Evolutionary conservation across 2,888 invertebrate species (phyloP), one percentile per base, ranked within the genome.

Genomic region (Coleophora deauratella): DNA sequence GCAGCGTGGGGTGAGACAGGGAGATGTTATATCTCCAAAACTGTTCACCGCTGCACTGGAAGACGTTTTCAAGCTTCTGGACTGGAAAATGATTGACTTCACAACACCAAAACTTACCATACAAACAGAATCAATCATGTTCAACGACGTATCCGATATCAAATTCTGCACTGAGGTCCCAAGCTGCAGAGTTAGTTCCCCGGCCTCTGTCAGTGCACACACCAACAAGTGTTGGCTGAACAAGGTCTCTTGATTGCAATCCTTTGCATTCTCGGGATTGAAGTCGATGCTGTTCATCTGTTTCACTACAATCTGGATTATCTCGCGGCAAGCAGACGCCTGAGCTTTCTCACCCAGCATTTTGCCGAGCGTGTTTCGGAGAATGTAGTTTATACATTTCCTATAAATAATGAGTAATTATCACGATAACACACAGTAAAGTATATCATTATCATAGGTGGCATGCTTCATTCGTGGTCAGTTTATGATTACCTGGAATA

Each of bases 281-380:
- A 95, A 95, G 73, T 96, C 96, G 50, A 97, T 96, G 4, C 94
- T 93, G 79, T 95, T 96, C 95, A 98, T 97, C 81, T 98, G 97
- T 62, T 96, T 96, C 33, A 94, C 90, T 41, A 99, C 92, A 41
- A 98, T 92, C 52, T 93, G 93, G 50, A 96, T 93, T 40, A 99
- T 92, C 77, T 98, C 97, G 66, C 97, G 96, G 66, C 96, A 95
- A 0, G 98, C 98, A 0, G 95, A 93, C 27, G 96, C 92, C 76
- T 99, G 99, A 8, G 98, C 97, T 59, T 98, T 98, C 80, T 99
- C 99, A 0, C 98, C 96, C 14, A 99, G 87, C 90, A 99, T 92
- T 70, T 95, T 94, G 0, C 99, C 98, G 31, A 99, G 88, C 1
- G 97, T 92, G 47, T 95, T 93, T 37, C 97, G 90, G 41, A 99